Evolutionary conservation across 1,140 invertebrate genomes (phyloP).

Genomic region (Teleopsis dalmanni): DNA sequence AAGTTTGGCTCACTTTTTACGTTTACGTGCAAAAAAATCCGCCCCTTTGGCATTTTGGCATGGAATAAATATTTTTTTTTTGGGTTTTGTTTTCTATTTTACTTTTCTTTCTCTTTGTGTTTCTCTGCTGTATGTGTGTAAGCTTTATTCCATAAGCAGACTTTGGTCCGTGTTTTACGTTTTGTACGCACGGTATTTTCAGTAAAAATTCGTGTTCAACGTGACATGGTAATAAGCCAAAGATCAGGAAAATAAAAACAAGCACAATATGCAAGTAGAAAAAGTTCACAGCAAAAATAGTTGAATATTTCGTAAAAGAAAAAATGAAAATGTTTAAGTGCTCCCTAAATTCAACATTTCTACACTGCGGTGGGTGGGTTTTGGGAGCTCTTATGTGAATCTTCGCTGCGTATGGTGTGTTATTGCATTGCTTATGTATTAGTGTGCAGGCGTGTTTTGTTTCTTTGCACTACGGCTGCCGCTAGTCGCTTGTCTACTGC

Average conservation of each 20-base stretch:
- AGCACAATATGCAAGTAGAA: constrained; percentile 1
- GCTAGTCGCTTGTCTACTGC: constrained; percentile 7
- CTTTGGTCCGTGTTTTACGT: constrained; percentile 1
- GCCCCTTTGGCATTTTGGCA: constrained; percentile 14
- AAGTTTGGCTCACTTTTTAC: too few relatives aligned
- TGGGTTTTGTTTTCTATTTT: neutral
- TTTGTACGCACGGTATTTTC: constrained; percentile 18
- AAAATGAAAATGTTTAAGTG: neutral
- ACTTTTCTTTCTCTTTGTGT: neutral
- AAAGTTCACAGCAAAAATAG: neutral
- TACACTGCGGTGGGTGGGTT: neutral
- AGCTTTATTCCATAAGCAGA: neutral
- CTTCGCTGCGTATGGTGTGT: neutral
- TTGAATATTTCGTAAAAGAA: neutral
- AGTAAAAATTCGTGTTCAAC: constrained; percentile 32
- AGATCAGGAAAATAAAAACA: constrained; percentile 26
- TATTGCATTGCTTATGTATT: neutral
- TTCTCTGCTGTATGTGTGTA: neutral
- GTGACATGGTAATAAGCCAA: constrained; percentile 41
- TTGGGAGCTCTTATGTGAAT: neutral
- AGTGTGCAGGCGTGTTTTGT: constrained; percentile 9
- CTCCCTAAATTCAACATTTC: too few relatives aligned
- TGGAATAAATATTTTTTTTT: neutral
- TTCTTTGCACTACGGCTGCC: neutral
- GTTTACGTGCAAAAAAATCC: constrained; percentile 12